Percentiles rank a stretch among this genome's conserved stretches.
Evolutionary conservation across 92 coral and sea anemone species (phyloP).

Genomic region (Micromussa lordhowensis): DNA sequence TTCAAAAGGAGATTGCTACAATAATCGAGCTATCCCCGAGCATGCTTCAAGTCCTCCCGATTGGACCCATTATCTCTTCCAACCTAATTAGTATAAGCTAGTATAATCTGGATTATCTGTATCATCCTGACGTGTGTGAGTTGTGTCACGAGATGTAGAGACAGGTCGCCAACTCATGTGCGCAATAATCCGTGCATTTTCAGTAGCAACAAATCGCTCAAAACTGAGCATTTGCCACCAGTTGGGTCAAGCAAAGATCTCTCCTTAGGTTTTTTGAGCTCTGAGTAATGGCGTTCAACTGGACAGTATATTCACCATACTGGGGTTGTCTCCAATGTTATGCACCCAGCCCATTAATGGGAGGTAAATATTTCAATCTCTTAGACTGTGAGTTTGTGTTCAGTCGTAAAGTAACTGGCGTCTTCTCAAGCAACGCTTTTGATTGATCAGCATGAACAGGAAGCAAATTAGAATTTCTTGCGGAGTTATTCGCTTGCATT

Average conservation of each 20-base stretch:
- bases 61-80: constrained; percentile 18
- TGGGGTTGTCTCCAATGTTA: constrained; percentile 30
- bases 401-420: not conserved
- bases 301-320: constrained; percentile 12
- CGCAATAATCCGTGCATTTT: not conserved
- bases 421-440: not conserved
- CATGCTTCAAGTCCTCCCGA: not conserved
- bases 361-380: constrained; percentile 1
- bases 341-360: not conserved
- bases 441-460: not conserved
- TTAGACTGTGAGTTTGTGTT: not conserved
- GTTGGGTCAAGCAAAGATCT: not conserved
- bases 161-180: not conserved
- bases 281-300: constrained; percentile 16
- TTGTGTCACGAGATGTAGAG: not conserved
- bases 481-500: no score
- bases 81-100: constrained; percentile 18
- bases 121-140: not conserved
- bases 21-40: constrained; percentile 12
- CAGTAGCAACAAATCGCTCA: not conserved
- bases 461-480: not conserved
- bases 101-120: not conserved
- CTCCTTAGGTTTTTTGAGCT: not conserved
- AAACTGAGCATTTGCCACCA: not conserved
- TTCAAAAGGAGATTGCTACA: constrained; percentile 3